A percentile compares a stretch with the other conserved stretches of the same genome.
phyloP scores from a whole-genome alignment of 2,888 invertebrate species.

The Nomada ruficornis region DNA sequence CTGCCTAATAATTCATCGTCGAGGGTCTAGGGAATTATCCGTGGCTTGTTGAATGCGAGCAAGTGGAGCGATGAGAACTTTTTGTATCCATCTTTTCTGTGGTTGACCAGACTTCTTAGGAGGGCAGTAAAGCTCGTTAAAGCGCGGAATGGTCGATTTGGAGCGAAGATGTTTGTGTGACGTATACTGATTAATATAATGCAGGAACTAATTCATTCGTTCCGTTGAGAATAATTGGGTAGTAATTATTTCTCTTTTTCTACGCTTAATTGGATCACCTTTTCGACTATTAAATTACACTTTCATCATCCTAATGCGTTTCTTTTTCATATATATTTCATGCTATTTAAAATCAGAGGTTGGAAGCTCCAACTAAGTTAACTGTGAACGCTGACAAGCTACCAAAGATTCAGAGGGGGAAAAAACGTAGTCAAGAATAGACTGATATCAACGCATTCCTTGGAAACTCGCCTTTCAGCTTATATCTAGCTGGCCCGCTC shows the following conservation, averaged over 20 bases:
- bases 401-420: background rate
- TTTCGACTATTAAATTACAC: too few relatives aligned
- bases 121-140: background rate
- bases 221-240: background rate
- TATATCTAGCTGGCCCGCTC: slow-evolving; percentile 4
- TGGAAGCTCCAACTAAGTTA: background rate
- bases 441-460: background rate
- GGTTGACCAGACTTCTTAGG: background rate
- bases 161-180: background rate
- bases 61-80: slow-evolving; percentile 18
- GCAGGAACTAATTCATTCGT: slow-evolving; percentile 25
- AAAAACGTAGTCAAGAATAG: background rate
- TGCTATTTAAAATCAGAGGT: too few relatives aligned
- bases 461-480: background rate
- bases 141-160: slow-evolving; percentile 10
- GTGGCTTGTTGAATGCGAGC: slow-evolving; percentile 45
- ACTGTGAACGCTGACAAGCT: background rate
- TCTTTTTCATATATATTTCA: background rate
- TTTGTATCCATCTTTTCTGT: slow-evolving; percentile 48
- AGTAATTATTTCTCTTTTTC: background rate
- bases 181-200: background rate
- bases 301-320: too few relatives aligned
- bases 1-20: slow-evolving; percentile 72
- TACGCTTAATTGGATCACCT: too few relatives aligned
- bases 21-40: slow-evolving; percentile 57